These are phyloP conservation scores for Hydriomena furcata DNA, from an alignment of 2,888 invertebrate species.

Conservation along the genomic window DNA sequence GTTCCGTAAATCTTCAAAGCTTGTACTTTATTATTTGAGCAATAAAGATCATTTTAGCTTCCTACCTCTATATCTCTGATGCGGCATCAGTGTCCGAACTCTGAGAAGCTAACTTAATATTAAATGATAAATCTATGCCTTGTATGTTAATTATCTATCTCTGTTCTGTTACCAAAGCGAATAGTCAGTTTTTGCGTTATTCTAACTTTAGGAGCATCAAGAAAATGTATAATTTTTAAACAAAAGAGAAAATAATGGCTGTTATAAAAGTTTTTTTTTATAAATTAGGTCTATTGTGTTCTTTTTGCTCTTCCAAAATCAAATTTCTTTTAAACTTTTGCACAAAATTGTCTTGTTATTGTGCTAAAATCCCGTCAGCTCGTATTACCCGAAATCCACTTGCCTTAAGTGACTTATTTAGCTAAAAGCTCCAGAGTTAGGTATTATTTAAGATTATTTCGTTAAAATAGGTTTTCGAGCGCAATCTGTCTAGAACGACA, in stretches of 20 bases:
- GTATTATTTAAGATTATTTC: conserved; percentile 30
- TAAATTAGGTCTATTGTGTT: neutral
- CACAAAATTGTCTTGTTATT: conserved; percentile 1
- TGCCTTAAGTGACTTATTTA: conserved; percentile 23
- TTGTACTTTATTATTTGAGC: conserved; percentile 10
- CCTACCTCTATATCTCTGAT: neutral
- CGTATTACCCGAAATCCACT: conserved; percentile 13
- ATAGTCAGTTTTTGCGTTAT: too few relatives aligned
- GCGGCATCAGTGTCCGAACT: neutral
- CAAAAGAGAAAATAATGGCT: too few relatives aligned
- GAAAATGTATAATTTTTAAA: too few relatives aligned
- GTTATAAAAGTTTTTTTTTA: neutral
- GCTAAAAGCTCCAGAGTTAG: conserved; percentile 26
- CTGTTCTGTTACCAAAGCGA: too few relatives aligned
- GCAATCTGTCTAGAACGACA: neutral
- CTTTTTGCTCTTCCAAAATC: neutral
- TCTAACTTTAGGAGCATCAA: too few relatives aligned
- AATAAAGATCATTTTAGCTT: conserved; percentile 14
- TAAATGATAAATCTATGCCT: too few relatives aligned
- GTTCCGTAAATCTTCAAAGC: neutral
- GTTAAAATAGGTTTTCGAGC: conserved; percentile 27
- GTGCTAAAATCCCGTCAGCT: conserved; percentile 5
- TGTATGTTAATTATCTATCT: too few relatives aligned
- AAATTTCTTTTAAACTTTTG: neutral
- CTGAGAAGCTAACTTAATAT: neutral